These are phyloP conservation scores for Progne subis DNA, from an alignment of 2,113 vertebrate species.

Conservation along the genomic window DNA sequence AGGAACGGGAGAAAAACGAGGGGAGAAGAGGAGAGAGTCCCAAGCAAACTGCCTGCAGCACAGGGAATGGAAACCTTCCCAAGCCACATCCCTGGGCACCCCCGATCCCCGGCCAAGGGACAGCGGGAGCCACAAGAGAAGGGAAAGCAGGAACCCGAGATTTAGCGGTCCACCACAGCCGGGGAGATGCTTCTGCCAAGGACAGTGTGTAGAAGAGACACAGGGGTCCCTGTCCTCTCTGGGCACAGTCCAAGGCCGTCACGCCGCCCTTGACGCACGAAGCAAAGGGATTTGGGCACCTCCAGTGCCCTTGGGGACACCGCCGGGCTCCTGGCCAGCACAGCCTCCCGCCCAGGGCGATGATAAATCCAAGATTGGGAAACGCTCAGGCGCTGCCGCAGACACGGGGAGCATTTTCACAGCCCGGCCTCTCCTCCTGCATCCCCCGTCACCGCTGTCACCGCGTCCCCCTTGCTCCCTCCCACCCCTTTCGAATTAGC, in stretches of 20 bases:
- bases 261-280: not conserved
- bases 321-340: not conserved
- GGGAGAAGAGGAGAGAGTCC: not conserved
- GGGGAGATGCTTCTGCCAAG: not conserved
- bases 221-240: not conserved
- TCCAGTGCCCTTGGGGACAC: not conserved
- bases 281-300: not conserved
- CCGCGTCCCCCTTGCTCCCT: not conserved
- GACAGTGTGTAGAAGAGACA: rapidly evolving
- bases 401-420: not conserved
- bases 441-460: slow-evolving; percentile 9
- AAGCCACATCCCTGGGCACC: not conserved
- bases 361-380: not conserved
- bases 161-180: rapidly evolving
- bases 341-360: not conserved
- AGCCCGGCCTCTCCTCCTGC: not conserved
- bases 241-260: not conserved
- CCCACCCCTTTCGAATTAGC: slow-evolving; percentile 6
- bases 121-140: not conserved
- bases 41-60: not conserved
- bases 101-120: not conserved
- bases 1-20: not conserved
- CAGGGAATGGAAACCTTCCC: not conserved
- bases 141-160: not conserved
- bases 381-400: rapidly evolving